Evolutionary conservation across 2,113 vertebrate species (phyloP), one percentile per base, ranked within the genome.

Genomic region (Mugil cephalus): DNA sequence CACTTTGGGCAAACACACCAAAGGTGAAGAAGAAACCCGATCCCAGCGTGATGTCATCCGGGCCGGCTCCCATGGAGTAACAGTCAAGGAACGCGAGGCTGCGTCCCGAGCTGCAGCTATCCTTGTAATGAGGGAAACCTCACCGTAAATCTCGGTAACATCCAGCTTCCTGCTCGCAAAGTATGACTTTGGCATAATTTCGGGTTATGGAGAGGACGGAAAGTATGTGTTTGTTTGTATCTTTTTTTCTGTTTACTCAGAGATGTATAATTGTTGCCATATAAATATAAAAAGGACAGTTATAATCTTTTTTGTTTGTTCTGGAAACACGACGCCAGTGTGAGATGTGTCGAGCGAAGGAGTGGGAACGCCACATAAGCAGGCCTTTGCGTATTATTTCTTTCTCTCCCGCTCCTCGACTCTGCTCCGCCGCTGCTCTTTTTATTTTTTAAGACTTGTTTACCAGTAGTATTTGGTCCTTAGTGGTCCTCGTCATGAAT

Each of bases 211-310:
- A 39, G 51, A 35, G 19, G 54, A 53, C 55, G 62, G 40, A 74
- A 87, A 83, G 60, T 82, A 71, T 74, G 69, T 73, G 70, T 88
- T 73, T 86, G 83, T 86, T 73, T 84, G 65, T 51, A 8, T 69
- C 45, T 74, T 30, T 19, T 74, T 30, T 19, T 34, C 42, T 82
- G 77, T 82, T 78, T 62, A 66, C 63, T 61, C 36, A 14, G 66
- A 56, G 46, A 77, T 74, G 54, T 52, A 65, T 55, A 67, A 74
- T 56, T 61, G 21, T 54, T 43, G 8, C 21, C 1, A 30, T 82
- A 56, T 51, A 68, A 71, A 63, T 75, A 65, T 45, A 69, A 55
- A 74, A 15, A 50, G 36, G 34, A 35, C 48, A 39, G 51, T 69
- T 58, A 50, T 45, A 56, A 45, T 48, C 3, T 19, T 58, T 64